A percentile compares a stretch with the other conserved stretches of the same genome.
These are phyloP conservation scores for Hydroisotoma schaefferi DNA, from an alignment of 2,888 invertebrate genomes.

Conservation along the genomic window DNA sequence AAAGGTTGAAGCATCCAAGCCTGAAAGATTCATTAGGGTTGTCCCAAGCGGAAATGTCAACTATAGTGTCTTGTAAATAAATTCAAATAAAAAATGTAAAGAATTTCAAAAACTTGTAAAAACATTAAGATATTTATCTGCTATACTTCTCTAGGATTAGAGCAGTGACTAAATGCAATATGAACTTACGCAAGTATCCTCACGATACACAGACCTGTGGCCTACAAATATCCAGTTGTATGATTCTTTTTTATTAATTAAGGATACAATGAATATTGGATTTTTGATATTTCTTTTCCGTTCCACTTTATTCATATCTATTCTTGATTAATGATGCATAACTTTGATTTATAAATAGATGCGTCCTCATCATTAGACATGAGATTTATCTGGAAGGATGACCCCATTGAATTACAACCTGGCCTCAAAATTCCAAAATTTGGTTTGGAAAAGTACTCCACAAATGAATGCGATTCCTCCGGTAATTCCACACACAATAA, in stretches of 20 bases:
- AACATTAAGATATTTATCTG: neutral
- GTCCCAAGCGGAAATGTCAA: constrained; percentile 18
- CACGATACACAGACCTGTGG: constrained; percentile 54
- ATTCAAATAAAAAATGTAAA: neutral
- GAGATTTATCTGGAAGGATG: constrained; percentile 52
- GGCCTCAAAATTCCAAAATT: constrained; percentile 47
- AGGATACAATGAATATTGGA: neutral
- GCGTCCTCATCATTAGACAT: constrained; percentile 54
- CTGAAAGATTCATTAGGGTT: constrained; percentile 20
- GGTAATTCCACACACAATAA: neutral
- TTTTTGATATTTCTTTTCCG: neutral
- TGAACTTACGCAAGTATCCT: constrained; percentile 55
- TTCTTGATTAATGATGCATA: neutral
- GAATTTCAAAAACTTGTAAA: constrained; percentile 17
- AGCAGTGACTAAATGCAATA: constrained; percentile 53
- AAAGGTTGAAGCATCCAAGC: constrained; percentile 50
- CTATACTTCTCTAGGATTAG: constrained; percentile 50
- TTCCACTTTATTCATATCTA: no score
- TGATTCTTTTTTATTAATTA: constrained; percentile 40
- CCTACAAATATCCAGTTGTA: constrained; percentile 54
- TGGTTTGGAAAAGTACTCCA: constrained; percentile 49
- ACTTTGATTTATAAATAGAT: constrained; percentile 49
- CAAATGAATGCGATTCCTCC: constrained; percentile 51
- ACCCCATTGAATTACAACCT: constrained; percentile 50
- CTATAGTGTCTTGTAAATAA: constrained; percentile 17